Base-by-base conservation (phyloP, 2,888 invertebrate species). In the Sceliomorpha sp. region DNA sequence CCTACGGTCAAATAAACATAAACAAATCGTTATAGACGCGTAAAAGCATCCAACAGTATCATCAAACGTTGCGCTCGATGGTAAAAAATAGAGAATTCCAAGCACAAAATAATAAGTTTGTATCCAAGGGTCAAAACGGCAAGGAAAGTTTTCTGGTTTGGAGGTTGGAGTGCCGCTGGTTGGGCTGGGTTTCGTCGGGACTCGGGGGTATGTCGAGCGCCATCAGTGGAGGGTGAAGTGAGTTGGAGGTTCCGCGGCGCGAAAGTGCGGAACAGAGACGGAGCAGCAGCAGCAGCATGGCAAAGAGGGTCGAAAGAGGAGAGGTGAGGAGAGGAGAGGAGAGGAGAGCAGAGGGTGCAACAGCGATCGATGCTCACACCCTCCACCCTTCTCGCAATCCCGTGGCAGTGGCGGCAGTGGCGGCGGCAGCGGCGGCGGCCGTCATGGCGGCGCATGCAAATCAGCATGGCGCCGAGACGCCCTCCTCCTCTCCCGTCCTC, bases 381-480 rank as follows among this genome's bases (percentile, higher is more conserved):
- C 82, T 78, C 78, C 72, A 74, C 74, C 80, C 77, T 79, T 76
- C 77, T 72, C 66, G 69, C 79, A 79, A 76, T 69, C 74, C 75
- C 79, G 73, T n/a, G n/a, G n/a, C n/a, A n/a, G n/a, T n/a, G n/a
- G n/a, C n/a, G n/a, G n/a, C n/a, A n/a, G n/a, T n/a, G n/a, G n/a
- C n/a, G n/a, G n/a, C 70, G 76, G 78, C 77, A 80, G 82, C 77
- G 82, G 81, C 82, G 86, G 82, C 87, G 84, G 84, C 89, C 88
- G 90, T 89, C 89, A 90, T 90, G 90, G 90, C 90, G 91, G 90
- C 90, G 90, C 90, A 91, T 90, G 91, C 90, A 91, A 91, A 91
- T 90, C 90, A 90, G 90, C 90, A 90, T 90, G 90, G 90, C 90
- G 90, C 89, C 89, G 89, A 88, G 86, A 88, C 89, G 87, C 86